A percentile compares a stretch with the other conserved stretches of the same genome.
These are phyloP conservation scores for Drosophila setosimentum DNA, from an alignment of 2,888 invertebrate species.

Conservation along the genomic window DNA sequence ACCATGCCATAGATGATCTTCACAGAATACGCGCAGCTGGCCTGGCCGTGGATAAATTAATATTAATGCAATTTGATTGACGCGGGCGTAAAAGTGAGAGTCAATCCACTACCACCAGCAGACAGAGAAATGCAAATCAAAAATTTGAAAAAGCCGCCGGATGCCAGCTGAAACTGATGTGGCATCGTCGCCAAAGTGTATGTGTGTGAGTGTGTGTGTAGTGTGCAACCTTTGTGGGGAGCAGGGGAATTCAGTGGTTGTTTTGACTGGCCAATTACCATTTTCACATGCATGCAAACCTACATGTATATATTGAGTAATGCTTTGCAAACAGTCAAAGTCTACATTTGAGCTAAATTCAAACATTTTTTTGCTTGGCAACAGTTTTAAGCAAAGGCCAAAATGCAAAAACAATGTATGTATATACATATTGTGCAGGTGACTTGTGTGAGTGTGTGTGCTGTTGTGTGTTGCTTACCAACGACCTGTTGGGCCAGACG, in stretches of 20 bases:
- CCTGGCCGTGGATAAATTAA: conserved; percentile 40
- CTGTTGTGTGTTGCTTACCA: conserved; percentile 18
- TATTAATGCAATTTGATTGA: conserved; percentile 41
- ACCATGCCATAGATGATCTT: conserved; percentile 1
- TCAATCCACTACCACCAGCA: conserved; percentile 14
- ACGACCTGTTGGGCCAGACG: conserved; percentile 59
- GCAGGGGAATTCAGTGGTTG: conserved; percentile 40
- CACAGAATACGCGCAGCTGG: neutral
- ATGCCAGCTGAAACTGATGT: conserved; percentile 31
- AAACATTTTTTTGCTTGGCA: conserved; percentile 53
- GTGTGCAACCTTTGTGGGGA: conserved; percentile 56
- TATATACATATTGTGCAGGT: conserved; percentile 10
- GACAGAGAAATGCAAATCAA: conserved; percentile 16
- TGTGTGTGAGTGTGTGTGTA: conserved; percentile 34
- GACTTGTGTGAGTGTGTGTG: conserved; percentile 17
- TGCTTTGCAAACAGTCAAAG: conserved; percentile 19
- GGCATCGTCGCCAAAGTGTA: conserved; percentile 7
- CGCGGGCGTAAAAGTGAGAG: conserved; percentile 61
- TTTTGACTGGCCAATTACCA: conserved; percentile 35
- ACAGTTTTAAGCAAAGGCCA: conserved; percentile 47
- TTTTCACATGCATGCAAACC: conserved; percentile 8
- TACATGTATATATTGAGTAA: conserved; percentile 31
- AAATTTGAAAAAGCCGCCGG: conserved; percentile 37
- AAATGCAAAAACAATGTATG: conserved; percentile 23
- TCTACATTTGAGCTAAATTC: conserved; percentile 26